Evolutionary conservation across 1,140 invertebrate genomes (phyloP).

Genomic region (Dendroctonus valens): DNA sequence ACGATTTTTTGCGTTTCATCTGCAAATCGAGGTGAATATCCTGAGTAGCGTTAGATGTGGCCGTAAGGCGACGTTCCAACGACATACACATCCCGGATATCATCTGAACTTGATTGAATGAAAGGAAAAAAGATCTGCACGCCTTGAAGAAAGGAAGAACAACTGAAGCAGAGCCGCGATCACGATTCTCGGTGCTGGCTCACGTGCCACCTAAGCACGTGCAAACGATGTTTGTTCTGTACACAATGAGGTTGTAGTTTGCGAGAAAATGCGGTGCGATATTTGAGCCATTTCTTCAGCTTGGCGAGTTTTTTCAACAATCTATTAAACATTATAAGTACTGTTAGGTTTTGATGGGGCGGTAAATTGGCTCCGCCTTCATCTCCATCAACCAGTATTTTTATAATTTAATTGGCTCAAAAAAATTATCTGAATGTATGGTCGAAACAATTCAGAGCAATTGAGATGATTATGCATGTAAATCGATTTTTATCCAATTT

Average conservation of each 20-base stretch:
- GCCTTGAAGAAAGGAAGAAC: constrained; percentile 19
- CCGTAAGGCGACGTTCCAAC: constrained; percentile 5
- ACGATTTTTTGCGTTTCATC: too few relatives aligned
- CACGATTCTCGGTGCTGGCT: constrained; percentile 17
- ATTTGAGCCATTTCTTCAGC: too few relatives aligned
- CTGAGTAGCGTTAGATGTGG: constrained; percentile 1
- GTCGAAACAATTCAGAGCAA: too few relatives aligned
- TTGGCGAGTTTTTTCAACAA: too few relatives aligned
- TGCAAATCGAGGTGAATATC: background rate
- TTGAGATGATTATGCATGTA: too few relatives aligned
- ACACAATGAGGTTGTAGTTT: constrained; percentile 14
- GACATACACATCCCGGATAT: constrained; percentile 25
- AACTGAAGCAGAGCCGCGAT: constrained; percentile 26
- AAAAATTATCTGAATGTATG: too few relatives aligned
- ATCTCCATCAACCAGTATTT: too few relatives aligned
- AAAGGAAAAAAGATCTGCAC: constrained; percentile 24
- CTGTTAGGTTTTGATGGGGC: too few relatives aligned
- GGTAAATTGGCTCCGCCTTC: too few relatives aligned
- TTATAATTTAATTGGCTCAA: too few relatives aligned
- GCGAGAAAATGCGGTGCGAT: constrained; percentile 7
- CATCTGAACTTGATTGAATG: constrained; percentile 22
- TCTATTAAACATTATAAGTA: too few relatives aligned
- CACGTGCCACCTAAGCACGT: constrained; percentile 26
- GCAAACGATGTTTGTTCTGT: constrained; percentile 18
- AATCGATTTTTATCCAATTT: too few relatives aligned